Base-by-base conservation (phyloP, 2,797 vertebrate species). In the Melanotaenia maccullochi region DNA sequence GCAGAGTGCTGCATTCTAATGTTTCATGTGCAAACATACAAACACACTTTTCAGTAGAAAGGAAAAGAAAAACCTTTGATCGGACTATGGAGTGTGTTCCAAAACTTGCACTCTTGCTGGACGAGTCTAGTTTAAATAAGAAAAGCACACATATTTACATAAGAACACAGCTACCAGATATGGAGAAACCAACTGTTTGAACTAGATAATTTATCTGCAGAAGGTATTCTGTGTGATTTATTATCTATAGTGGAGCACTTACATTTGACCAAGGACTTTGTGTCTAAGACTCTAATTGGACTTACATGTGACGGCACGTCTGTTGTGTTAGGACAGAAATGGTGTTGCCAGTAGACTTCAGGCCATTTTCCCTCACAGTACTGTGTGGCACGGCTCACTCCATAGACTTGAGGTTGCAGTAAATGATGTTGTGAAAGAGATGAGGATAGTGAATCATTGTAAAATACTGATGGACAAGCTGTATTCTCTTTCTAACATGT, bases 381-480 rank as follows among this genome's bases (percentile, higher is more conserved):
- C 44, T 64, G 20, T 51, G 30, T 64, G 44, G 30, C 44, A 51
- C 61, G 51, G 30, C 61, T 51, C 20, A 33, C 30, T 30, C 44
- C 61, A 64, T 11, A 44, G 61, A 33, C 30, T 35, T 51, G 44
- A 47, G 6, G 16, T 60, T 4, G 33, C 44, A 3, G 33, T 33
- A 11, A 9, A 9, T 0, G 16, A 68, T 68, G 20, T 28, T 0
- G 28, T 28, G 28, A 28, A 28, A 28, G 28, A 28, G 28, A 28
- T 28, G 28, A 28, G 28, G 28, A 28, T 28, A 12, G 12, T 60
- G 14, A 52, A 47, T 52, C 9, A 38, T 7, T 38, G 60, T 30
- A 60, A 60, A 38, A 60, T 60, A 40, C 16, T 47, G 42, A 70
- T 47, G n/a, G 30, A 63, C 52, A 35, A 36, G 30, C 3, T 47